A percentile compares a stretch with the other conserved stretches of the same genome.
Conservation (phyloP, 1,140 invertebrate genomes). For the Drosophila sucinea region DNA sequence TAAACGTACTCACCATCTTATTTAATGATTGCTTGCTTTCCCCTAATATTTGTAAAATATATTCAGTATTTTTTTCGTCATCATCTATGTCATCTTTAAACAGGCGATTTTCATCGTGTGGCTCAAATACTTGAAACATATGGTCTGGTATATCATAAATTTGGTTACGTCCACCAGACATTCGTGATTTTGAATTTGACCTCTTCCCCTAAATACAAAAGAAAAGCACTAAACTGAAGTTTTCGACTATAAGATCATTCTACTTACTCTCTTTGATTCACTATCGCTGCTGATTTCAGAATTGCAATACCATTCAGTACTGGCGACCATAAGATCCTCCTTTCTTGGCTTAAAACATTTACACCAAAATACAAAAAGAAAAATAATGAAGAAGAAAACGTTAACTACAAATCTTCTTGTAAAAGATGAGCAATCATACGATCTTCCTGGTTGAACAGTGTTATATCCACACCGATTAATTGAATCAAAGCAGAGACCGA, state of each 20-base stretch:
- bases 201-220: not conserved
- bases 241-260: not conserved
- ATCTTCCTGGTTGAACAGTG: constrained; percentile 32
- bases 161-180: constrained; percentile 16
- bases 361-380: constrained; percentile 38
- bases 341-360: constrained; percentile 52
- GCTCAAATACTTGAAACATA: constrained; percentile 4
- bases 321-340: constrained; percentile 54
- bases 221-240: not conserved
- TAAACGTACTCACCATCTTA: constrained; percentile 41
- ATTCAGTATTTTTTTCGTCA: constrained; percentile 56
- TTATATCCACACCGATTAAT: constrained; percentile 32
- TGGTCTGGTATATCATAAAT: constrained; percentile 2
- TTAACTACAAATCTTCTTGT: constrained; percentile 30
- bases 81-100: constrained; percentile 44
- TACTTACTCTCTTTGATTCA: constrained; percentile 14
- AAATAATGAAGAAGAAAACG: constrained; percentile 34
- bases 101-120: constrained; percentile 21
- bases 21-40: constrained; percentile 59
- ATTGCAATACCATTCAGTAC: constrained; percentile 53
- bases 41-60: constrained; percentile 49
- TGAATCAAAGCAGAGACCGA: constrained; percentile 28
- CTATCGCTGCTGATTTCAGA: not conserved
- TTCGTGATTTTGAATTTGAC: not conserved
- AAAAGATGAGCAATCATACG: constrained; percentile 12